Percentiles rank a stretch among this genome's conserved stretches.
These are phyloP conservation scores for Melitaea athalia DNA, from an alignment of 2,888 invertebrate species.

Conservation along the genomic window DNA sequence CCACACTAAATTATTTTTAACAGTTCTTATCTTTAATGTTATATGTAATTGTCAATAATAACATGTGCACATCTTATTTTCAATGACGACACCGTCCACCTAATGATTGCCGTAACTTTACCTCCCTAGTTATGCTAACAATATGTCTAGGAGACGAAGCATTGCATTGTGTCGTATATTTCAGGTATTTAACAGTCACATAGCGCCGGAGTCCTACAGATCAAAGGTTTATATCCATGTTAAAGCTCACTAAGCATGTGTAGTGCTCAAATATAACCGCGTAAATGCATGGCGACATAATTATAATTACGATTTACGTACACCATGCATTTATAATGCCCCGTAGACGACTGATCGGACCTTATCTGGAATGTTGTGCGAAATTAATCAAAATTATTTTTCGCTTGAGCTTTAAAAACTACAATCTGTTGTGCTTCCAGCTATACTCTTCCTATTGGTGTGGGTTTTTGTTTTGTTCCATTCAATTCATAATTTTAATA, in stretches of 20 bases:
- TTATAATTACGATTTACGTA: neutral
- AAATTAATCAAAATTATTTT: constrained; percentile 28
- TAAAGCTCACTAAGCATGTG: constrained; percentile 77
- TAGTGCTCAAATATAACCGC: constrained; percentile 64
- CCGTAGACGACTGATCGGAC: constrained; percentile 19
- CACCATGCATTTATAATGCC: constrained; percentile 45
- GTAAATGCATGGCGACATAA: constrained; percentile 61
- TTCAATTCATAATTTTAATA: neutral
- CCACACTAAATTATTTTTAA: constrained; percentile 2
- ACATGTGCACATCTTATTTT: constrained; percentile 22
- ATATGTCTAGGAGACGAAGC: constrained; percentile 55
- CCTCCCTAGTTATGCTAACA: constrained; percentile 25
- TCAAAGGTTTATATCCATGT: constrained; percentile 90
- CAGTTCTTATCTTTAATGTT: neutral
- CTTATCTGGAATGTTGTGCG: constrained; percentile 29
- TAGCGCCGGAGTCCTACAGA: constrained; percentile 95
- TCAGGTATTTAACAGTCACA: constrained; percentile 97
- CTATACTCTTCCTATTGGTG: constrained; percentile 58
- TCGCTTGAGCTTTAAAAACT: constrained; percentile 40
- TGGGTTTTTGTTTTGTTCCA: constrained; percentile 51
- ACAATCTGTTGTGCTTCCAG: constrained; percentile 52
- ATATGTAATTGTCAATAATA: constrained; percentile 22
- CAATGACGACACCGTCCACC: constrained; percentile 1
- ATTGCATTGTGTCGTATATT: constrained; percentile 83
- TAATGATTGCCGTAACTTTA: neutral